These are phyloP conservation scores for Tachystola acroxantha DNA, from an alignment of 2,888 invertebrate genomes.

Conservation along the genomic window DNA sequence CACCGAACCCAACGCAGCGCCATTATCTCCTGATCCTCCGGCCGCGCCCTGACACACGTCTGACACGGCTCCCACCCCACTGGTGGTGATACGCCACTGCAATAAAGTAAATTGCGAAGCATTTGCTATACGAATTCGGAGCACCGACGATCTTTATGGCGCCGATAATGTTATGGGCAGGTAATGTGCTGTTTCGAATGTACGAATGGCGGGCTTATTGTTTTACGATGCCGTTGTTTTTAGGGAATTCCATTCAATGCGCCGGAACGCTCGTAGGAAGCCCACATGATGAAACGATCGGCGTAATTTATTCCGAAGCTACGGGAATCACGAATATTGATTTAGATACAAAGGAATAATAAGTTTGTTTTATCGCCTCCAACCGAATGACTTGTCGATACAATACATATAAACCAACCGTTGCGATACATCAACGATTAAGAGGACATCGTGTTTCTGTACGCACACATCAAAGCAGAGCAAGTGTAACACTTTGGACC, in stretches of 20 bases:
- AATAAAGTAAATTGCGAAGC: conserved; percentile 74
- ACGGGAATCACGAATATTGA: too few species aligned
- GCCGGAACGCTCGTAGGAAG: conserved; percentile 4
- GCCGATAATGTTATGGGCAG: conserved; percentile 73
- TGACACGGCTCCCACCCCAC: conserved; percentile 31
- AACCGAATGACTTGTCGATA: too few species aligned
- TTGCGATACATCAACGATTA: too few species aligned
- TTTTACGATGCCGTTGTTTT: conserved; percentile 43
- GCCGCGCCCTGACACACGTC: conserved; percentile 19
- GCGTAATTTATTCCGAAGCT: too few species aligned
- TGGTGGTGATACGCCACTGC: conserved; percentile 53
- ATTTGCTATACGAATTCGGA: conserved; percentile 69
- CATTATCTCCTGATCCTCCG: conserved; percentile 32
- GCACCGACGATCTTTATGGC: conserved; percentile 66
- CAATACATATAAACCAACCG: too few species aligned
- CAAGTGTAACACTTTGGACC: too few species aligned
- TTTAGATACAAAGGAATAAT: too few species aligned
- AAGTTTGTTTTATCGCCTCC: too few species aligned
- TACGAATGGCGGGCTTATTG: conserved; percentile 64
- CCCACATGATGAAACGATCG: not conserved
- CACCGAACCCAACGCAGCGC: conserved; percentile 44
- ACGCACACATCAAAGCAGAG: too few species aligned
- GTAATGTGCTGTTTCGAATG: conserved; percentile 66
- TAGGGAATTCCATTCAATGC: conserved; percentile 4
- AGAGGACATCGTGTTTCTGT: too few species aligned